Conservation (phyloP, 2,797 vertebrate species). For the Pelochelys cantorii region DNA sequence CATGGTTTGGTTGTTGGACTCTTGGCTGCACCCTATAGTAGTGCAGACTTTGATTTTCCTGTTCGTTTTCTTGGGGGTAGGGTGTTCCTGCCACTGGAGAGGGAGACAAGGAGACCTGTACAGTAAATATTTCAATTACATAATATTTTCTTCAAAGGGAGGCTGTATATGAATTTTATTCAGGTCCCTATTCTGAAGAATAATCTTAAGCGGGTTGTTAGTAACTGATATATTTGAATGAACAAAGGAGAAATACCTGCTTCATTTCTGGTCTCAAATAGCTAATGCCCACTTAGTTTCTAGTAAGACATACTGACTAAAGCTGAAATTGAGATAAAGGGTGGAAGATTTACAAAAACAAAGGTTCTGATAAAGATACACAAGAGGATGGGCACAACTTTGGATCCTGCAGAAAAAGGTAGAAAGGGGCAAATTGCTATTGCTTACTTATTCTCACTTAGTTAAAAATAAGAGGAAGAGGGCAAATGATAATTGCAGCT, state of each 20-base stretch:
- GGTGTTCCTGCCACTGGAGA: neutral
- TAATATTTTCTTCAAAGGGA: neutral
- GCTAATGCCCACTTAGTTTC: neutral
- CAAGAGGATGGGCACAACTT: neutral
- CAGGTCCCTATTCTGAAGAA: neutral
- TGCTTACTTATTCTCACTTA: neutral
- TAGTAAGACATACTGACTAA: neutral
- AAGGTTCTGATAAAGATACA: neutral
- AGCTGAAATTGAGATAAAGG: neutral
- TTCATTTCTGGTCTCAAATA: neutral
- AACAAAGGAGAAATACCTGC: neutral
- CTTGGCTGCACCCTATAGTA: neutral
- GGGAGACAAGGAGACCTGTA: neutral
- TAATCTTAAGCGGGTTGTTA: neutral
- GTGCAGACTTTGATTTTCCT: neutral
- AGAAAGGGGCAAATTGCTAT: neutral
- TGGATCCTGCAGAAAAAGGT: neutral
- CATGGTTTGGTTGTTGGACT: neutral
- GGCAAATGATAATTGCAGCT: slow-evolving; percentile 10
- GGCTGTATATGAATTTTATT: neutral
- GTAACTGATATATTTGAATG: neutral
- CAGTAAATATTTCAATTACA: neutral
- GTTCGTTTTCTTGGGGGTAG: neutral
- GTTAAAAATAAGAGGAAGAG: neutral
- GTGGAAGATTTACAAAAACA: neutral